phyloP scores from a whole-genome alignment of 2,797 vertebrate genomes.

The Anguilla anguilla region DNA sequence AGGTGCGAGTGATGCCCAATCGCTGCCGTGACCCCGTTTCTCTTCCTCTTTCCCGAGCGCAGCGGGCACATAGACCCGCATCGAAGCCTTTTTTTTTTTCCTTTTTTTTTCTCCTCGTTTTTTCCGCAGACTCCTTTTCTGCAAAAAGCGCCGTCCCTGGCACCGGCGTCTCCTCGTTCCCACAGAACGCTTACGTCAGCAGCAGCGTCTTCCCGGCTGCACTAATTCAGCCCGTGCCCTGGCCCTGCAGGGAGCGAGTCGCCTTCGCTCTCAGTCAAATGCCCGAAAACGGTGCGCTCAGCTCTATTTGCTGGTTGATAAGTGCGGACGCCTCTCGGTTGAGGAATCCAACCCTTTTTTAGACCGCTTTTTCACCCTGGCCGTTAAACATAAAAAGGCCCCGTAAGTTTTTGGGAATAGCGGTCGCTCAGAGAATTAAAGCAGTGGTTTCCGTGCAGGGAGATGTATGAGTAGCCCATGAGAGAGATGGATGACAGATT shows the following conservation, averaged over 20 bases:
- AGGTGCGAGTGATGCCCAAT: background rate
- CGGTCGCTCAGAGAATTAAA: background rate
- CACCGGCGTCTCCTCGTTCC: background rate
- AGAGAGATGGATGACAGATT: background rate
- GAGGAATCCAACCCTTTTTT: background rate
- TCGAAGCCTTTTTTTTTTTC: background rate
- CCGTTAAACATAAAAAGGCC: background rate
- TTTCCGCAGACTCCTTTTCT: background rate
- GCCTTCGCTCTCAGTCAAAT: background rate
- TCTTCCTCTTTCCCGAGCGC: background rate
- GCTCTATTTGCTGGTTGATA: background rate
- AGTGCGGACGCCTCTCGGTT: background rate
- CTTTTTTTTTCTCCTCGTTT: too few relatives aligned
- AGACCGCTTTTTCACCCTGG: background rate
- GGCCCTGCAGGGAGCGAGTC: background rate
- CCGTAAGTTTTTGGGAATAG: background rate
- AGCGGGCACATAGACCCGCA: background rate
- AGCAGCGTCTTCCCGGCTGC: background rate
- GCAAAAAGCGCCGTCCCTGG: conserved; percentile 21
- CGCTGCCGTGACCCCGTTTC: background rate
- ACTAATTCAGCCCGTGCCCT: background rate
- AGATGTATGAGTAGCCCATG: background rate
- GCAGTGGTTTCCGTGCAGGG: background rate
- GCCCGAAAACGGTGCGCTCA: background rate
- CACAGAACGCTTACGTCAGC: conserved; percentile 23